Evolutionary conservation across 2,888 invertebrate genomes (phyloP), one percentile per base, ranked within the genome.

Genomic region (Tineola bisselliella): DNA sequence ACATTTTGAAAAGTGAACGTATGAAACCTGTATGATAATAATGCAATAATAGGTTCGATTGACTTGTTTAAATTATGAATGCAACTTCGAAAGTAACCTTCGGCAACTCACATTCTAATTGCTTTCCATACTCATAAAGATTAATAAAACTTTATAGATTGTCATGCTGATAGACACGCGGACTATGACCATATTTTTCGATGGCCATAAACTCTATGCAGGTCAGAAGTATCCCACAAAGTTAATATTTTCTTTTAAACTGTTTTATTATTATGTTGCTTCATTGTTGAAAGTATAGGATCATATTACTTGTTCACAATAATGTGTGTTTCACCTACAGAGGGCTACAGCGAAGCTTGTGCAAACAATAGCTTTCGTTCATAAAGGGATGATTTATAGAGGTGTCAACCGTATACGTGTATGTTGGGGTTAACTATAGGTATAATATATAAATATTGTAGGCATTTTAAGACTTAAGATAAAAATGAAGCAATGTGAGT

Each of bases 361-460:
- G 67, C 71, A 70, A 75, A 79, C 75, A 77, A 76, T 73, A 70
- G 81, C 74, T 66, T 66, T 63, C 62, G 64, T 67, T 67, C 69
- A 82, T 81, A 83, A 80, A 77, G 74, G 70, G 69, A 80, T 81
- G 81, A 86, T 84, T 79, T 84, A 84, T 82, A 65, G 69, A 68
- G 65, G 68, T 76, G 79, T 79, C 77, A 74, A 73, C 69, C 71
- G 69, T 48, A n/a, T n/a, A 48, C 48, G 15, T 48, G 73, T 72
- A 69, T 67, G 67, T 69, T 65, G 64, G 64, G 64, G 65, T 65
- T 48, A 13, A 48, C 8, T 25, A 25, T 25, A 25, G 4, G 2
- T 4, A 25, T 25, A 25, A 4, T 25, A 25, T 25, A 25, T 25
- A 25, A 25, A 25, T 4, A 25, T 25, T 54, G 18, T 15, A n/a